Percentiles rank a stretch among this genome's conserved stretches.
phyloP scores from a whole-genome alignment of 2,888 invertebrate genomes.

The Acrobasis suavella region DNA sequence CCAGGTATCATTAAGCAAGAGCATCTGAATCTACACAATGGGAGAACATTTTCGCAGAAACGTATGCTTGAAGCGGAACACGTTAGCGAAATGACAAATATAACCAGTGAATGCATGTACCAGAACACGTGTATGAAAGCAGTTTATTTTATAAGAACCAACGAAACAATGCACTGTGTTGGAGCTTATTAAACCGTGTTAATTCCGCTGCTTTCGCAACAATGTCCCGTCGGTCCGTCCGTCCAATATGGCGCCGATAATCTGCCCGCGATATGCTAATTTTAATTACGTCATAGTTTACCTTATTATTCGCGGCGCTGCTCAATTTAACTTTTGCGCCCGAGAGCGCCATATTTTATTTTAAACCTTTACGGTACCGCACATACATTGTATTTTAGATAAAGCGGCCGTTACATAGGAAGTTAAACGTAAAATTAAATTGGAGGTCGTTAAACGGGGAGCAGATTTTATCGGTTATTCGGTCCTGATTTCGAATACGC shows the following conservation, averaged over 20 bases:
- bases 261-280: conserved; percentile 33
- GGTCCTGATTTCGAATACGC: conserved; percentile 1
- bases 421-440: conserved; percentile 18
- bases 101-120: neutral
- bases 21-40: too few relatives aligned
- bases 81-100: neutral
- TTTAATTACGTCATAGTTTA: conserved; percentile 31
- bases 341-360: conserved; percentile 15
- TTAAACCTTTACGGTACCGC: conserved; percentile 8
- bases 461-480: conserved; percentile 16
- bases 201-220: neutral
- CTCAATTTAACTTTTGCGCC: conserved; percentile 19
- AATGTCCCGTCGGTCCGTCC: neutral
- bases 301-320: conserved; percentile 16
- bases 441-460: conserved; percentile 10
- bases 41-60: too few relatives aligned
- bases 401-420: conserved; percentile 10
- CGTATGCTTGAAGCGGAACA: neutral
- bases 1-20: too few relatives aligned
- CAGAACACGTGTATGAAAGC: neutral
- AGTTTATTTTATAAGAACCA: neutral
- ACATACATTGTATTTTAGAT: conserved; percentile 19
- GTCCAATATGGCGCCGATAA: conserved; percentile 32
- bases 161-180: neutral
- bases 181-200: conserved; percentile 3